Conservation (phyloP, 2,797 vertebrate species). For the Geotrypetes seraphini region DNA sequence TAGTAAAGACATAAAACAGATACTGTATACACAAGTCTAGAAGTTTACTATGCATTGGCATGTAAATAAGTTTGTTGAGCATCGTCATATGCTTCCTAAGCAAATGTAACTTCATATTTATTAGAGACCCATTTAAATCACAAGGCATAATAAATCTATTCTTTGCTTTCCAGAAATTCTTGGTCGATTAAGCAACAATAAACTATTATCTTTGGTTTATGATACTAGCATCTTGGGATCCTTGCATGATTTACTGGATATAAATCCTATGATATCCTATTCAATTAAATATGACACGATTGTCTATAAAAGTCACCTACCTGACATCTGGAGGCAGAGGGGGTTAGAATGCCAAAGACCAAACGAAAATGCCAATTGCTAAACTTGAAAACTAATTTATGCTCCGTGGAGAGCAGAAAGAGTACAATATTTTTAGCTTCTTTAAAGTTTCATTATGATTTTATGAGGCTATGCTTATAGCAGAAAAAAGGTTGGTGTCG, state of each 20-base stretch:
- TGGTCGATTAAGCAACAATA: slow-evolving; percentile 45
- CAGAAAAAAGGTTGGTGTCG: slow-evolving; percentile 25
- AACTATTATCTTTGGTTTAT: slow-evolving; percentile 29
- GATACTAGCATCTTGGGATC: slow-evolving; percentile 29
- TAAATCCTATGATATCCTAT: slow-evolving; percentile 30
- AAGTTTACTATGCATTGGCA: too few species aligned
- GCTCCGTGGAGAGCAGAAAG: slow-evolving; percentile 11
- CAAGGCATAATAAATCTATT: slow-evolving; percentile 18
- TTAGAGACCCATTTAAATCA: slow-evolving; percentile 18
- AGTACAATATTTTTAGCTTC: slow-evolving; percentile 19
- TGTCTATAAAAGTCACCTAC: slow-evolving; percentile 40
- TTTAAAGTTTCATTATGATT: slow-evolving; percentile 22
- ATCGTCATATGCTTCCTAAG: too few species aligned
- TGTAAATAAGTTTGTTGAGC: too few species aligned
- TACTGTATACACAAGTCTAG: too few species aligned
- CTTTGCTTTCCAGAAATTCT: slow-evolving; percentile 25
- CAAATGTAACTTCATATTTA: too few species aligned
- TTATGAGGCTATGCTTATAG: slow-evolving; percentile 19
- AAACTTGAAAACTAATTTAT: slow-evolving; percentile 31
- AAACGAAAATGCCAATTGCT: slow-evolving; percentile 18
- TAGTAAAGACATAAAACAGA: too few species aligned
- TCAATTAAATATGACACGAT: slow-evolving; percentile 36
- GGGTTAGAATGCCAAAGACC: slow-evolving; percentile 23
- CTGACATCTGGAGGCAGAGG: slow-evolving; percentile 26
- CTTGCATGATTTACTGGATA: slow-evolving; percentile 23